Evolutionary conservation across 2,113 vertebrate genomes (phyloP).

Genomic region (Balaeniceps rex): DNA sequence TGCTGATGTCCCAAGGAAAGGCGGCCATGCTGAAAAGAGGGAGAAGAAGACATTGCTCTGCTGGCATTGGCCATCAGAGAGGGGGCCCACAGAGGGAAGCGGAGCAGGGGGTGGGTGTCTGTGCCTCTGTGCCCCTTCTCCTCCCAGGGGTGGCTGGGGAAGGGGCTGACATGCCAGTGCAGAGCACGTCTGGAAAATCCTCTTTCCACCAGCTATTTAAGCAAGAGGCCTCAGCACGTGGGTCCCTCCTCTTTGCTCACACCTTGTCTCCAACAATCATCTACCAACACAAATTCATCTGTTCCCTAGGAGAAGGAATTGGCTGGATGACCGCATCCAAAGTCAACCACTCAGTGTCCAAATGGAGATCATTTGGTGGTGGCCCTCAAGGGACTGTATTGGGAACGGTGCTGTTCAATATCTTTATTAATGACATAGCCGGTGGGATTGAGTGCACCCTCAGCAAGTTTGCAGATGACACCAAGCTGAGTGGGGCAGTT

Average conservation of each 20-base stretch:
- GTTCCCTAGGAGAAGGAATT: neutral
- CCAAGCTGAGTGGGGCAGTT: neutral
- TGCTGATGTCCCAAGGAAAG: neutral
- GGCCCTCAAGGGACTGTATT: neutral
- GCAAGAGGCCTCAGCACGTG: neutral
- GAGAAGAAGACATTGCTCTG: neutral
- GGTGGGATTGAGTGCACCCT: neutral
- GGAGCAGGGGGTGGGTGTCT: neutral
- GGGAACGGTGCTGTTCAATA: neutral
- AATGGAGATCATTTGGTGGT: neutral
- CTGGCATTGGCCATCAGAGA: neutral
- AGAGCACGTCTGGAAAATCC: neutral
- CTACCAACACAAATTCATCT: neutral
- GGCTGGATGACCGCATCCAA: neutral
- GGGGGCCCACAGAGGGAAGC: neutral
- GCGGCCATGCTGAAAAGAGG: neutral
- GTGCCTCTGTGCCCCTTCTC: neutral
- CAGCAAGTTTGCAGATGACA: neutral
- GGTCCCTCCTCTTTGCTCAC: neutral
- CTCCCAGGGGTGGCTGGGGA: neutral
- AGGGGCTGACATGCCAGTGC: neutral
- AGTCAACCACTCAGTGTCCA: neutral
- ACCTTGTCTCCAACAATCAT: neutral
- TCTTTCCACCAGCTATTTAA: neutral
- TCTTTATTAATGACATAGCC: neutral